A percentile compares a stretch with the other conserved stretches of the same genome.
Evolutionary conservation across 2,888 invertebrate species (phyloP).

Genomic region (Andricus curvator): DNA sequence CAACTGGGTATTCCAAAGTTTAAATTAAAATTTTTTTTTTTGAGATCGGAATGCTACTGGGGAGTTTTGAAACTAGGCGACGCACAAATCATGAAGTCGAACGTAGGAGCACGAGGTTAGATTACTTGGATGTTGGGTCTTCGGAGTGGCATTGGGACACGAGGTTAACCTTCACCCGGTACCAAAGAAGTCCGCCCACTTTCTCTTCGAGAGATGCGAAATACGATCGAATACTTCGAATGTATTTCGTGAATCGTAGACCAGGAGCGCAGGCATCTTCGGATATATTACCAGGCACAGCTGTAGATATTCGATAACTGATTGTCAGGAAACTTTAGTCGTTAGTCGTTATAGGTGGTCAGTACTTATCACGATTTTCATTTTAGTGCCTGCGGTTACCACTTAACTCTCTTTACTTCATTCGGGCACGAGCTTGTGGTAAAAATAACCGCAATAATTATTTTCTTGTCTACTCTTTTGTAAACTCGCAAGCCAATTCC

Average conservation of each 20-base stretch:
- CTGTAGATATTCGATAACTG: constrained; percentile 44
- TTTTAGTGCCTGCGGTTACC: neutral
- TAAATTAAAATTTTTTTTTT: neutral
- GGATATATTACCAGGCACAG: constrained; percentile 46
- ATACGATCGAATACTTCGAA: constrained; percentile 51
- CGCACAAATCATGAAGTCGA: neutral
- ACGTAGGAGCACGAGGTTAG: neutral
- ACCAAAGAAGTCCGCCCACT: constrained; percentile 61
- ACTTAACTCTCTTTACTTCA: neutral
- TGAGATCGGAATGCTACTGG: neutral
- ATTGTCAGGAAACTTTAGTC: constrained; percentile 13
- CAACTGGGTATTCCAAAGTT: too few species aligned
- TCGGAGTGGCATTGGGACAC: constrained; percentile 54
- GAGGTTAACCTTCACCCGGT: constrained; percentile 60
- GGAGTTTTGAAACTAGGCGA: neutral
- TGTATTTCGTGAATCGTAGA: constrained; percentile 45
- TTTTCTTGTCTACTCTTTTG: neutral
- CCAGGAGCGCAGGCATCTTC: constrained; percentile 41
- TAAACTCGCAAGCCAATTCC: neutral
- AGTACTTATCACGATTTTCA: constrained; percentile 38
- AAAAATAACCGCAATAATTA: constrained; percentile 2
- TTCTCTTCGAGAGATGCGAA: constrained; percentile 57
- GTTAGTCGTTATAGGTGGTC: neutral
- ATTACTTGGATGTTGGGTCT: constrained; percentile 23
- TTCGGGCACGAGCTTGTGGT: neutral